Evolutionary conservation across 2,797 vertebrate genomes (phyloP).

Genomic region (Streptopelia turtur): DNA sequence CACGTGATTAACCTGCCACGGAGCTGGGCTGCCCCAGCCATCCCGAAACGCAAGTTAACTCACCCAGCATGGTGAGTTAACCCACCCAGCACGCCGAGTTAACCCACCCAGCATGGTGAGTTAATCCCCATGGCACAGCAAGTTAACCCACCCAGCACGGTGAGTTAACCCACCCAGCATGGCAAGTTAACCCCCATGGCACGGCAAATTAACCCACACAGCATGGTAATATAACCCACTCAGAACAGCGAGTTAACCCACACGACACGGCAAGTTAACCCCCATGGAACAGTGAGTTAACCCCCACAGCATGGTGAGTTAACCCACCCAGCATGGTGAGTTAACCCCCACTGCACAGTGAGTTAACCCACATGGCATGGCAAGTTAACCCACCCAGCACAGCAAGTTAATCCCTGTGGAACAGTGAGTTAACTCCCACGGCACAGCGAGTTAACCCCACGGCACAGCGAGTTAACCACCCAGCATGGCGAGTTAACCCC

Average conservation of each 20-base stretch:
- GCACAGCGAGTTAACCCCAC: fast-evolving
- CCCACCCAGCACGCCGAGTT: neutral
- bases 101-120: neutral
- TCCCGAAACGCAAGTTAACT: neutral
- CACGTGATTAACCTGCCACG: too few relatives aligned
- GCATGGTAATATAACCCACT: neutral
- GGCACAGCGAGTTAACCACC: neutral
- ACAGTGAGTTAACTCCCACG: neutral
- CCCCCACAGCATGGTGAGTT: neutral
- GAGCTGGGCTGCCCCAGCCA: neutral
- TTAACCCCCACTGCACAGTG: neutral
- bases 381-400: too few relatives aligned
- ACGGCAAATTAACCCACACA: neutral
- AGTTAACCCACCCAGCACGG: neutral
- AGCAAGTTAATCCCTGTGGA: neutral
- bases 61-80: neutral
- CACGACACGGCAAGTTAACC: neutral
- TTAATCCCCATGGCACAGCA: neutral
- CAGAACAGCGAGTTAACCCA: too few relatives aligned
- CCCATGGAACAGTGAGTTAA: neutral
- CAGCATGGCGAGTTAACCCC: neutral
- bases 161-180: neutral
- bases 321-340: neutral
- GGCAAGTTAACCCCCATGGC: neutral
- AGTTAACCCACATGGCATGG: neutral